Evolutionary conservation across 2,113 vertebrate genomes (phyloP), one percentile per base, ranked within the genome.

Genomic region (Ciconia boyciana): DNA sequence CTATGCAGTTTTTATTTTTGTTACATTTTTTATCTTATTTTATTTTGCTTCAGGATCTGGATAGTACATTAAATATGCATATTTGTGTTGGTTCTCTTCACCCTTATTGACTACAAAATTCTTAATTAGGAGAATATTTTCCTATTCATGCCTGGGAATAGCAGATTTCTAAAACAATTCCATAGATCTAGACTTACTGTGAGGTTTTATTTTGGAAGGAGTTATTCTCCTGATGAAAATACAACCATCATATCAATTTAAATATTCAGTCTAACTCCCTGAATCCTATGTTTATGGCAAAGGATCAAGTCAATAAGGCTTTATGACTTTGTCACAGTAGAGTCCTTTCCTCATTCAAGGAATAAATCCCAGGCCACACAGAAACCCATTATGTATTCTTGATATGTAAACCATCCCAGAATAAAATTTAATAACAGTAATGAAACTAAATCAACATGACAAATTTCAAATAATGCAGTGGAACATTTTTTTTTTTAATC

Each of bases 381-480:
- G 24, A 85, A 86, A 95, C 55, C 90, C 66, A 94, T 96, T 97
- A 78, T 62, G 36, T 87, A 89, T 93, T 88, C 83, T 94, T 97
- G 87, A 91, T 95, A 92, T 81, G 94, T 93, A 97, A 96, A 93
- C 69, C 85, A 91, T 34, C 69, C 86, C 76, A 83, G 79, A 93
- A 90, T 95, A 93, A 91, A 92, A 87, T 90, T 94, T 96, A 97
- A 91, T 80, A 83, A 92, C 91, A 94, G 89, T 82, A 96, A 93
- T 94, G 92, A 87, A 96, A 91, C 77, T 95, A 96, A 97, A 90
- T 86, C 96, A 95, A 94, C 71, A 94, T 96, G 87, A 94, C 68
- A 96, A 97, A 97, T 97, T 94, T 89, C 92, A 95, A 92, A 97
- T 94, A 93, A 97, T 93, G 82, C 95, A 92, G 64, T 87, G 80